These are phyloP conservation scores for Ahaetulla prasina DNA, from an alignment of 2,113 vertebrate species.

Conservation along the genomic window DNA sequence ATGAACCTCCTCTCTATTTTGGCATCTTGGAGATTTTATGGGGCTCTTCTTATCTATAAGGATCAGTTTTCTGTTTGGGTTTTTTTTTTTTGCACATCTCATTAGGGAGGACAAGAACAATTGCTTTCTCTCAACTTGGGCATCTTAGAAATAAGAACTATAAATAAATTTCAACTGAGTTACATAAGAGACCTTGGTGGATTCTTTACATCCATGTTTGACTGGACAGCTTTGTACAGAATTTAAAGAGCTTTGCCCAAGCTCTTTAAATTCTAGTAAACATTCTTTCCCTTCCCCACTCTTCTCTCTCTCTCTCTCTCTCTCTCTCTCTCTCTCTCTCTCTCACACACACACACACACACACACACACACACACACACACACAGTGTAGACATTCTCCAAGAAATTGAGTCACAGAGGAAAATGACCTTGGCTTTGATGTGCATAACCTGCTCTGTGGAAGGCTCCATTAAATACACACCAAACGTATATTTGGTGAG, in stretches of 20 bases:
- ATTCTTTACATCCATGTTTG: background rate
- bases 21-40: background rate
- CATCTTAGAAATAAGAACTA: background rate
- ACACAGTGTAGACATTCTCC: background rate
- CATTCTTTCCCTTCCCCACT: background rate
- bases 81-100: background rate
- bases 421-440: background rate
- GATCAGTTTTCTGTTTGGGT: background rate
- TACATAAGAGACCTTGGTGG: background rate
- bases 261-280: background rate
- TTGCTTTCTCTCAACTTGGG: background rate
- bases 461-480: background rate
- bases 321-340: too few relatives aligned
- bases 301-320: too few relatives aligned
- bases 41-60: background rate
- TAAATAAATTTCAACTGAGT: background rate
- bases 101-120: background rate
- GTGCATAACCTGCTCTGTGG: background rate
- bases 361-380: too few relatives aligned
- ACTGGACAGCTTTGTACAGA: too few relatives aligned
- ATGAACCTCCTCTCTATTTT: background rate
- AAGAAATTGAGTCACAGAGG: background rate
- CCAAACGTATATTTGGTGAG: background rate
- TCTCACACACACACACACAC: too few relatives aligned
- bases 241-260: too few relatives aligned